Percentiles rank a stretch among this genome's conserved stretches.
Conservation (phyloP, 2,888 invertebrate species). For the Conus canariensis region DNA sequence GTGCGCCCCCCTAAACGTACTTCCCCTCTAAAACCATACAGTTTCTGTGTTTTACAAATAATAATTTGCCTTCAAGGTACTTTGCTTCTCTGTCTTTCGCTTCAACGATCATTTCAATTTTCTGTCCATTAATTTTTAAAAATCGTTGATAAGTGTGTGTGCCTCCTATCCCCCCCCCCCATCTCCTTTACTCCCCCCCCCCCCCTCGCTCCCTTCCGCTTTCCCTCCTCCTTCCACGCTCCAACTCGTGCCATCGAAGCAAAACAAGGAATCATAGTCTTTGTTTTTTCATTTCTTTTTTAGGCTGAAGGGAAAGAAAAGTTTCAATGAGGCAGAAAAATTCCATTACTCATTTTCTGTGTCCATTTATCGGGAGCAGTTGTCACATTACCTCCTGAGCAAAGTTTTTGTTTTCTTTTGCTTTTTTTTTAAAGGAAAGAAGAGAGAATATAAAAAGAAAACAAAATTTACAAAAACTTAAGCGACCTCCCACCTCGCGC, state of each 20-base stretch:
- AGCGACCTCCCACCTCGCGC: too few relatives aligned
- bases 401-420: too few relatives aligned
- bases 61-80: too few relatives aligned
- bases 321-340: slow-evolving; percentile 7
- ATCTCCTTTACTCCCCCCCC: too few relatives aligned
- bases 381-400: not conserved
- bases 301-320: not conserved
- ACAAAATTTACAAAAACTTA: too few relatives aligned
- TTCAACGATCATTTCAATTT: slow-evolving; percentile 9
- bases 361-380: not conserved
- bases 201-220: not conserved
- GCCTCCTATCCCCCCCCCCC: too few relatives aligned
- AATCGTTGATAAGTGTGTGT: not conserved
- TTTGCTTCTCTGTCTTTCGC: not conserved
- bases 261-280: not conserved
- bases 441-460: too few relatives aligned
- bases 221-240: not conserved
- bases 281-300: not conserved
- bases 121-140: not conserved
- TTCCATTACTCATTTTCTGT: slow-evolving; percentile 20
- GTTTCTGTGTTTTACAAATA: too few relatives aligned
- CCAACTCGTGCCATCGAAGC: not conserved
- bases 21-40: not conserved
- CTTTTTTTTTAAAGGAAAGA: too few relatives aligned
- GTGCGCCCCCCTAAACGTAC: too few relatives aligned